Base-by-base conservation (phyloP, 2,888 invertebrate genomes). In the Limenitis arthemis region DNA sequence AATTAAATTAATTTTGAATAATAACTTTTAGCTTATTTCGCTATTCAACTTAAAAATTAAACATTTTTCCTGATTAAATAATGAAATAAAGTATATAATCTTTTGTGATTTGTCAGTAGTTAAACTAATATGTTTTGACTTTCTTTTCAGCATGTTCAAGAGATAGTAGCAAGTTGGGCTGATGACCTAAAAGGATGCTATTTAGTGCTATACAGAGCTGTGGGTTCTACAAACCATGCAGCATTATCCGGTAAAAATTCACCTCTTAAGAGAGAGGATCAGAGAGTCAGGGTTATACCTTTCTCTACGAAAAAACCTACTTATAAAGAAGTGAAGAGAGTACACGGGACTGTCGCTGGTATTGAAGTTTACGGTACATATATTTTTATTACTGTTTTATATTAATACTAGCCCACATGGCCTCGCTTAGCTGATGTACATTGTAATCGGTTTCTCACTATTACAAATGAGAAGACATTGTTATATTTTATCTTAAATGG, bases 231-330 rank as follows among this genome's bases (percentile, higher is more conserved):
- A 39, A 94, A 94, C 73, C 90, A 92, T 61, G 86, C 87, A 1
- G 89, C 94, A 0, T 76, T 96, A 41, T 95, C 94, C 68, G 94
- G 94, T 0, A 91, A 91, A 70, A 88, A 84, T 49, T 91, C 94
- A 0, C 88, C 92, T 0, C 72, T 96, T 9, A 86, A 87, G 55
- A 88, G 88, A 61, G 87, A 81, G 5, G 93, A 94, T 66, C 63
- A 75, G 1, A 80, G 93, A 54, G 72, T 94, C 7, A 77, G 93
- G 60, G 89, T 88, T 20, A 87, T 96, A 58, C 96, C 96, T 0
- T 95, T 96, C 77, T 91, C 93, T 0, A 95, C 96, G 0, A 86
- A 92, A 61, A 88, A 94, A 61, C 93, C 96, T 0, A 94, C 94
- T 0, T 93, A 91, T 64, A 91, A 89, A 47, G 96, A 96, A 82